Percentiles rank a stretch among this genome's conserved stretches.
These are phyloP conservation scores for Nebria salina DNA, from an alignment of 2,888 invertebrate genomes.

Conservation along the genomic window DNA sequence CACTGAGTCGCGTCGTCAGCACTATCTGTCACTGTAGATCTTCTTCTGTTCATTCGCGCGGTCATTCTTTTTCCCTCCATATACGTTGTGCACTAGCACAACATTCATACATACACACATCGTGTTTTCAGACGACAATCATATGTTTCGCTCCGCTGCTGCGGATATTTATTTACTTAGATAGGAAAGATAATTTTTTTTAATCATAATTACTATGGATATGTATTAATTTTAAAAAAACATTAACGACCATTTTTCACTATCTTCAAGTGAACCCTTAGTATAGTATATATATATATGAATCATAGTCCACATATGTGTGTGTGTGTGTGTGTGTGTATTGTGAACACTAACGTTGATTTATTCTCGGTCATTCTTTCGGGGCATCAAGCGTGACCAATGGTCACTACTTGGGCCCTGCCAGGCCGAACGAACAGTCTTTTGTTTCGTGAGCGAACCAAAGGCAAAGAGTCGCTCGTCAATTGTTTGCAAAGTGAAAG, in stretches of 20 bases:
- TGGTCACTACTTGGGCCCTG: constrained; percentile 31
- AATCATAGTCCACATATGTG: not conserved
- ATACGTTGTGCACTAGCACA: not conserved
- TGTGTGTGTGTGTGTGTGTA: not conserved
- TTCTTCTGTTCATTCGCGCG: constrained; percentile 24
- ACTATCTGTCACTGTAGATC: constrained; percentile 44
- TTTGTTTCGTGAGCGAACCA: not conserved
- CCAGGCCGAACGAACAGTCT: constrained; percentile 33
- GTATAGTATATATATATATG: too few relatives aligned
- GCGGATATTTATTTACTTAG: constrained; percentile 34
- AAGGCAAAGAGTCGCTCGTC: not conserved
- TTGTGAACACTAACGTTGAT: constrained; percentile 23
- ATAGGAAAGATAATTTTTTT: constrained; percentile 53
- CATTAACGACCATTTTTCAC: not conserved
- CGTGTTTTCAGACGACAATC: constrained; percentile 49
- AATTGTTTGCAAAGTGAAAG: constrained; percentile 13
- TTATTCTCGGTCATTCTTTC: constrained; percentile 43
- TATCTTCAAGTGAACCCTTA: not conserved
- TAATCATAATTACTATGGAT: constrained; percentile 52
- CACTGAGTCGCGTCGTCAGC: constrained; percentile 38
- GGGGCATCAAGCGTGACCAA: constrained; percentile 43
- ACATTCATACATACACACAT: constrained; percentile 13
- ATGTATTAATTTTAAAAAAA: not conserved
- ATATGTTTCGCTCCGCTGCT: constrained; percentile 56
- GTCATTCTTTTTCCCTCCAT: not conserved